Percentiles rank a stretch among this genome's conserved stretches.
These are phyloP conservation scores for Latrodectus hesperus DNA, from an alignment of 2,888 invertebrate species.

Conservation along the genomic window DNA sequence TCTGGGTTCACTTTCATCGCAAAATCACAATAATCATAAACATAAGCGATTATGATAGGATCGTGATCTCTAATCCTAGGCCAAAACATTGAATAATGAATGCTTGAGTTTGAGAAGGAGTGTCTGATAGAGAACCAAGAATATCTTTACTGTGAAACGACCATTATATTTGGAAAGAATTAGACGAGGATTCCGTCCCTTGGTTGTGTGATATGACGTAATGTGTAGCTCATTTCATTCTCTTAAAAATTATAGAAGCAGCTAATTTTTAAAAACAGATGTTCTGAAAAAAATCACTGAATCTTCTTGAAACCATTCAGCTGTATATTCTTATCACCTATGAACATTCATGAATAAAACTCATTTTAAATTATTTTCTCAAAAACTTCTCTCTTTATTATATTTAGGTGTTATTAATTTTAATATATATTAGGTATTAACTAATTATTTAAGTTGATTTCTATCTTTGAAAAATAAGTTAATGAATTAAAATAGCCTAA, in stretches of 20 bases:
- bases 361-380: not conserved
- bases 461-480: no score
- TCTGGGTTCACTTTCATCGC: not conserved
- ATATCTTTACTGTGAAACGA: not conserved
- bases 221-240: not conserved
- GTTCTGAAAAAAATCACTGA: not conserved
- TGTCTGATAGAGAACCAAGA: not conserved
- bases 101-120: not conserved
- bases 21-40: no score
- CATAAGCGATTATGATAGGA: not conserved
- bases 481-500: no score
- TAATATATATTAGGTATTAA: no score
- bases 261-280: not conserved
- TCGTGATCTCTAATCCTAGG: not conserved
- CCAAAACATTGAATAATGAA: not conserved
- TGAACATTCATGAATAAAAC: not conserved
- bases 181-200: not conserved
- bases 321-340: not conserved
- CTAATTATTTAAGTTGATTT: no score
- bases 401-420: no score
- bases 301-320: not conserved
- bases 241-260: not conserved
- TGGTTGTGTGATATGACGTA: not conserved
- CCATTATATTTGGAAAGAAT: not conserved
- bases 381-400: not conserved